A percentile compares a stretch with the other conserved stretches of the same genome.
These are phyloP conservation scores for Synanthedon myopaeformis DNA, from an alignment of 2,888 invertebrate species.

Conservation along the genomic window DNA sequence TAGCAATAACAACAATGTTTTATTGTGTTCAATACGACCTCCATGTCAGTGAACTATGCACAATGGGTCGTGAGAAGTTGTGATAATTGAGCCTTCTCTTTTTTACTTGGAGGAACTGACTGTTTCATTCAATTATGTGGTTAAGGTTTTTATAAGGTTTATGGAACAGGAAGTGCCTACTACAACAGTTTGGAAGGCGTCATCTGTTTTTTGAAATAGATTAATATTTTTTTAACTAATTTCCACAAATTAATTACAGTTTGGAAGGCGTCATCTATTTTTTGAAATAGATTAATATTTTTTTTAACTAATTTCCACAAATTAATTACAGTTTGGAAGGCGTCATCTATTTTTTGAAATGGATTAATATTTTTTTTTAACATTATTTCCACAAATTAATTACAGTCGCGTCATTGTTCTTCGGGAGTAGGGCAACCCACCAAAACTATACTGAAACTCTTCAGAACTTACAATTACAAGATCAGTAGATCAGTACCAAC, in stretches of 20 bases:
- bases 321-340: not conserved
- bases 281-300: no score
- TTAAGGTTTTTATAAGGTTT: not conserved
- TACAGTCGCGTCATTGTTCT: no score
- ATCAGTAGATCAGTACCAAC: no score
- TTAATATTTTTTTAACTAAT: no score
- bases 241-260: not conserved
- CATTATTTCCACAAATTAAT: no score
- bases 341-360: no score
- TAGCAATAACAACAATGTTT: not conserved
- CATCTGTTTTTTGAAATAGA: no score
- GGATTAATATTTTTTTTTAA: no score
- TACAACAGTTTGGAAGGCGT: not conserved
- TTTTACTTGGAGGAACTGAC: conserved; percentile 3
- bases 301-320: no score
- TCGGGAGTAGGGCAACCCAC: no score
- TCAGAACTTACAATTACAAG: no score
- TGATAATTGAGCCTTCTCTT: conserved; percentile 23
- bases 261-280: not conserved
- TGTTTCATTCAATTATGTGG: not conserved
- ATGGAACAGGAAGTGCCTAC: not conserved
- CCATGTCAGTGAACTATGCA: conserved; percentile 47
- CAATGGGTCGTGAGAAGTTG: conserved; percentile 39
- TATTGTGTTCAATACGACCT: not conserved
- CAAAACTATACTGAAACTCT: no score